Percentiles rank a stretch among this genome's conserved stretches.
Evolutionary conservation across 2,888 invertebrate genomes (phyloP).

Genomic region (Deilephila elpenor): DNA sequence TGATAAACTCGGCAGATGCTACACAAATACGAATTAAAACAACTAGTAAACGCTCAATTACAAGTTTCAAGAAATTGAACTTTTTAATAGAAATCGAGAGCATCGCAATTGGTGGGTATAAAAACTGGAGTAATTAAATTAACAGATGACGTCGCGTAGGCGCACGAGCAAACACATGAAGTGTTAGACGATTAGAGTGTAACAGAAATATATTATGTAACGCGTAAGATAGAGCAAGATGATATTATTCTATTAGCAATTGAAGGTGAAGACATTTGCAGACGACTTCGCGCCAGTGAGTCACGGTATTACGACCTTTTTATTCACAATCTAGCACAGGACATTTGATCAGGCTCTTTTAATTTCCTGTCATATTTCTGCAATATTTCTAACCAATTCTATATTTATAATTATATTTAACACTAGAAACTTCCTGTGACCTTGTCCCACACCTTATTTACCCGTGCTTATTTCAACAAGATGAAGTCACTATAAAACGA

Average conservation of each 20-base stretch:
- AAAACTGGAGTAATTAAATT: slow-evolving; percentile 68
- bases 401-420: slow-evolving; percentile 34
- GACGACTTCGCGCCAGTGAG: slow-evolving; percentile 69
- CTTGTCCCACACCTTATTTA: slow-evolving; percentile 40
- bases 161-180: slow-evolving; percentile 60
- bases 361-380: slow-evolving; percentile 46
- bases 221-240: slow-evolving; percentile 64
- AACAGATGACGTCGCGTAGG: slow-evolving; percentile 71
- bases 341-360: slow-evolving; percentile 47
- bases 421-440: slow-evolving; percentile 46
- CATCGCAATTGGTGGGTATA: slow-evolving; percentile 50
- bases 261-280: slow-evolving; percentile 57
- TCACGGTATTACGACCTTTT: slow-evolving; percentile 62
- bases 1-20: neutral
- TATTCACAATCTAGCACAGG: slow-evolving; percentile 50
- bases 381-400: slow-evolving; percentile 35
- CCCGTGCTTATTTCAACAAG: slow-evolving; percentile 29
- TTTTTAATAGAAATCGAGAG: slow-evolving; percentile 41
- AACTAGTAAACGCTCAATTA: slow-evolving; percentile 2
- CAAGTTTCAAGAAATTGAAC: slow-evolving; percentile 9
- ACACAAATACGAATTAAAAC: neutral
- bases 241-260: slow-evolving; percentile 60
- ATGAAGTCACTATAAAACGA: slow-evolving; percentile 37
- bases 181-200: slow-evolving; percentile 60
- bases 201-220: slow-evolving; percentile 57